Base-by-base conservation (phyloP, 2,888 invertebrate species). In the Agonopterix heracliana region DNA sequence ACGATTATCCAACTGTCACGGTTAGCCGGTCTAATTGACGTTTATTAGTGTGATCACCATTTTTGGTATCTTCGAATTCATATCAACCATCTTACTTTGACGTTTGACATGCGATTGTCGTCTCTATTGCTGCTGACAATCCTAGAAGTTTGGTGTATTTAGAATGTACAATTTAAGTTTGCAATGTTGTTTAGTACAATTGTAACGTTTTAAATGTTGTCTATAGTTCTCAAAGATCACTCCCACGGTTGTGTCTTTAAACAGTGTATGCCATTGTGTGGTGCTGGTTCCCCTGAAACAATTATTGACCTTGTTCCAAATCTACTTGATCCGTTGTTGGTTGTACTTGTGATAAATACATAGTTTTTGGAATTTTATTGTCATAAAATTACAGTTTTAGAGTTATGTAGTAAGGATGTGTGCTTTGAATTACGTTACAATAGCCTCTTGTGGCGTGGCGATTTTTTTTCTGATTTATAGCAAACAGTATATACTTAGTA, bases 271-370 rank as follows among this genome's bases (percentile, higher is more conserved):
- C 75, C 65, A 83, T 85, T 85, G 83, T 87, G 77, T 74, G 65
- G 62, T 68, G 56, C 64, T 61, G 63, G 65, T 70, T 71, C 67
- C 66, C 71, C 73, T 81, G 78, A 80, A 78, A 83, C 77, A 77
- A 73, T 81, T 78, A 74, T 78, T 82, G 80, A 80, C 84, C 85
- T 80, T 81, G 84, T 83, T 85, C 81, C 69, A 71, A 70, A 79
- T 83, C 68, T 72, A 59, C 56, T 60, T 73, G 66, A 26, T 26
- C 26, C 26, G 26, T 26, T 26, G 26, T 26, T 26, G 26, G 5
- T 26, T 26, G n/a, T n/a, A n/a, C n/a, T n/a, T n/a, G 26, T 26
- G 26, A 26, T 26, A 26, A 26, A 26, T 26, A 26, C 26, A 26
- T 26, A 26, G 7, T 26, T 26, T 26, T 26, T 26, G 26, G 26